These are phyloP conservation scores for Squalus acanthias DNA, from an alignment of 2,797 vertebrate species.

Conservation along the genomic window DNA sequence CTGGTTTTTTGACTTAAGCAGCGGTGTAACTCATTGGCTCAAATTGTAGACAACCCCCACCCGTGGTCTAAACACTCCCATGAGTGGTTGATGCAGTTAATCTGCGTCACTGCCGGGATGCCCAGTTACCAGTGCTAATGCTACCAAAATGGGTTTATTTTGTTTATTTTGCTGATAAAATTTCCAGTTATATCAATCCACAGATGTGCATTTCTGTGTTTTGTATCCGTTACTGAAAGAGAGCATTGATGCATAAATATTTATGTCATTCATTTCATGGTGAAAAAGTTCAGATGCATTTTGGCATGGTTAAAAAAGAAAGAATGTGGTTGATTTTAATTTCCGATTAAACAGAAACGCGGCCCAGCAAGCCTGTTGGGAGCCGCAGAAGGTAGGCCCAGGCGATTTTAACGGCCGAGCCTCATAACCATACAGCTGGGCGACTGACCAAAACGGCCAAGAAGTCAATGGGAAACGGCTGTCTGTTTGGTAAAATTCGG, in stretches of 20 bases:
- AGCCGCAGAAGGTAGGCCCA: too few relatives aligned
- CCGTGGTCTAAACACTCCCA: not conserved
- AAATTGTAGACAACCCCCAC: not conserved
- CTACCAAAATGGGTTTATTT: not conserved
- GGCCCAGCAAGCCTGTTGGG: not conserved
- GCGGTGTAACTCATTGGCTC: not conserved
- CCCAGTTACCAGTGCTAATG: not conserved
- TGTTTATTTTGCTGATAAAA: not conserved
- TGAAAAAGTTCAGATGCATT: not conserved
- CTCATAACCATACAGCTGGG: not conserved
- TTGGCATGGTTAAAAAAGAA: not conserved
- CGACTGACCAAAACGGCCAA: not conserved
- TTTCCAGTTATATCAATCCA: not conserved
- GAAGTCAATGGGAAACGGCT: not conserved
- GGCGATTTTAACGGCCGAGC: not conserved
- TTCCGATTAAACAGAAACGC: too few relatives aligned
- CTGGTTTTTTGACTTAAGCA: not conserved
- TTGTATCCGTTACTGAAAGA: not conserved
- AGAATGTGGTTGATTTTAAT: not conserved
- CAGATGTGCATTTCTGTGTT: not conserved
- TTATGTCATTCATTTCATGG: not conserved
- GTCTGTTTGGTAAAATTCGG: too few relatives aligned
- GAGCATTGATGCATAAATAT: not conserved
- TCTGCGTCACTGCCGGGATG: not conserved
- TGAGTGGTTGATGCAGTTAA: not conserved